A percentile compares a stretch with the other conserved stretches of the same genome.
Evolutionary conservation across 2,888 invertebrate genomes (phyloP).

Genomic region (Apoda limacodes): DNA sequence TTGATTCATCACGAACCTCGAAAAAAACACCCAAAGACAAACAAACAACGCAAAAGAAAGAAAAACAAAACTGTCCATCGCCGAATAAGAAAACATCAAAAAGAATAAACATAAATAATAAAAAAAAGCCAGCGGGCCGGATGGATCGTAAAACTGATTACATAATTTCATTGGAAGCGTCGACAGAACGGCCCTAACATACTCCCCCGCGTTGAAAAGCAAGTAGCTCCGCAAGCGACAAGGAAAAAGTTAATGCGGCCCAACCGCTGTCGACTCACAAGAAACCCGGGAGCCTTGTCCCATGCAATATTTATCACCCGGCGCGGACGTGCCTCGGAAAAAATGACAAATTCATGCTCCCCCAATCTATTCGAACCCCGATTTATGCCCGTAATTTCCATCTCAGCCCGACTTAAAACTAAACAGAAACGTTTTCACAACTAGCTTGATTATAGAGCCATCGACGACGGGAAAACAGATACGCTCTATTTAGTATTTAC

Average conservation of each 20-base stretch:
- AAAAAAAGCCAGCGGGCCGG: constrained; percentile 26
- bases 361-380: constrained; percentile 34
- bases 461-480: constrained; percentile 55
- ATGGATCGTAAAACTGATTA: constrained; percentile 59
- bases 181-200: constrained; percentile 50
- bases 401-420: constrained; percentile 54
- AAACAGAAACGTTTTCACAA: constrained; percentile 63
- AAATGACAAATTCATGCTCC: constrained; percentile 68
- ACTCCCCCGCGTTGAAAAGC: constrained; percentile 52
- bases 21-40: constrained; percentile 28
- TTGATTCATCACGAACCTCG: constrained; percentile 23
- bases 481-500: constrained; percentile 59
- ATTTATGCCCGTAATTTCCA: constrained; percentile 64
- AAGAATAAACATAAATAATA: constrained; percentile 25
- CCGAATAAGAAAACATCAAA: no score
- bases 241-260: constrained; percentile 45
- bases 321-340: constrained; percentile 63
- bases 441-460: constrained; percentile 64
- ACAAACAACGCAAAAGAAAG: constrained; percentile 36
- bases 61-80: constrained; percentile 7
- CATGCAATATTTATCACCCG: constrained; percentile 67
- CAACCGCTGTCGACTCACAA: constrained; percentile 29
- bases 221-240: constrained; percentile 43
- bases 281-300: constrained; percentile 41
- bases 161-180: constrained; percentile 59